Evolutionary conservation across 2,113 vertebrate genomes (phyloP).

Genomic region (Archocentrus centrarchus): DNA sequence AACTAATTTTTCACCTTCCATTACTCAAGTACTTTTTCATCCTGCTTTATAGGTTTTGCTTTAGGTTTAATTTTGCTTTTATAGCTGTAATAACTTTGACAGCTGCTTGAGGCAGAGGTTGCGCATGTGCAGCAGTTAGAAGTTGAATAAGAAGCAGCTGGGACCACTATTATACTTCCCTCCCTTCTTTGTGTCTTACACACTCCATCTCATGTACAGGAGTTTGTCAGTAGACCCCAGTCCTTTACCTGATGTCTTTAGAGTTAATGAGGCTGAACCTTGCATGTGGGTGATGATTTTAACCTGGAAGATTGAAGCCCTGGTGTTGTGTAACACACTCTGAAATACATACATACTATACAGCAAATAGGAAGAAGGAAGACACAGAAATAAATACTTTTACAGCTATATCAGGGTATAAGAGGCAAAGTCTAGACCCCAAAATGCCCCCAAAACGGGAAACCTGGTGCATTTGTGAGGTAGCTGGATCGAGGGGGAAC

Average conservation of each 20-base stretch:
- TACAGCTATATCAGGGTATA: too few species aligned
- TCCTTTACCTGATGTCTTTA: conserved; percentile 44
- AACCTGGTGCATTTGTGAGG: background rate
- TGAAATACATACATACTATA: background rate
- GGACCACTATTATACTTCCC: conserved; percentile 40
- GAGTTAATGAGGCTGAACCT: conserved; percentile 52
- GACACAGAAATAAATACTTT: background rate
- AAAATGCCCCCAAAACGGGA: background rate
- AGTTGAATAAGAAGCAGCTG: conserved; percentile 76
- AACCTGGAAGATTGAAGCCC: conserved; percentile 5
- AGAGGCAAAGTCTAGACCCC: background rate
- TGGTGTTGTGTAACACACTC: conserved; percentile 17
- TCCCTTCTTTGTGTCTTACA: conserved; percentile 41
- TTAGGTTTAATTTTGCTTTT: conserved; percentile 31
- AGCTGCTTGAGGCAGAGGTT: conserved; percentile 61
- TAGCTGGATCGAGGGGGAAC: background rate
- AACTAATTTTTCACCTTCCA: background rate
- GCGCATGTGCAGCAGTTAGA: conserved; percentile 53
- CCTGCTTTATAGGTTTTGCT: background rate
- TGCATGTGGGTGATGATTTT: conserved; percentile 19
- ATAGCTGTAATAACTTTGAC: conserved; percentile 34
- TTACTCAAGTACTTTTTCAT: conserved; percentile 4
- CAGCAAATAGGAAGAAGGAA: background rate
- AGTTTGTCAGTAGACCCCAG: conserved; percentile 18
- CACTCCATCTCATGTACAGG: conserved; percentile 20